Percentiles rank a stretch among this genome's conserved stretches.
phyloP scores from a whole-genome alignment of 2,888 invertebrate genomes.

The Timema podura region DNA sequence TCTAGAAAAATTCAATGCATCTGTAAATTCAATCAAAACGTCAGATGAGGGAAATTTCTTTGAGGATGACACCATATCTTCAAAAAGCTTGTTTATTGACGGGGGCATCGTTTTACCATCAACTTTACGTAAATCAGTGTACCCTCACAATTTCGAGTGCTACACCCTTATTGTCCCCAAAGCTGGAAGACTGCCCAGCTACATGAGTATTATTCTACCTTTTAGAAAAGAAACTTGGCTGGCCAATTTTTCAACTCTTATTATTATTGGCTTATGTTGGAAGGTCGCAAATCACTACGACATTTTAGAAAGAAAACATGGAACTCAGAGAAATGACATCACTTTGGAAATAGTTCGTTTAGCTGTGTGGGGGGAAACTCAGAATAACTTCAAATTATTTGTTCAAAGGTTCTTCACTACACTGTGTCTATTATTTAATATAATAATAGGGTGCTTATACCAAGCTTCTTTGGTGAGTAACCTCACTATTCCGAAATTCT shows the following conservation, averaged over 20 bases:
- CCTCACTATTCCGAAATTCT: conserved; percentile 4
- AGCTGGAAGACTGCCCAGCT: neutral
- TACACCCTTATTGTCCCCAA: neutral
- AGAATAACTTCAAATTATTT: neutral
- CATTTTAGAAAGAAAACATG: neutral
- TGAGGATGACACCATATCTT: too few relatives aligned
- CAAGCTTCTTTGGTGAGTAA: neutral
- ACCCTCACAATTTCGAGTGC: neutral
- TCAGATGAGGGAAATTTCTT: too few relatives aligned
- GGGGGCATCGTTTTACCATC: too few relatives aligned
- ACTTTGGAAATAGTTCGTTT: neutral
- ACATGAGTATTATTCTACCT: conserved; percentile 2
- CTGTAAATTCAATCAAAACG: too few relatives aligned
- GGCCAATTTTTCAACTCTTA: neutral
- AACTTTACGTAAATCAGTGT: too few relatives aligned
- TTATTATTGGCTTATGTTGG: neutral
- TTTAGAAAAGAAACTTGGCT: neutral
- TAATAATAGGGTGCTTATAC: neutral
- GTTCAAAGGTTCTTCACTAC: neutral
- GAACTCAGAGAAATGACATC: neutral
- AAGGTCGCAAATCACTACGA: neutral
- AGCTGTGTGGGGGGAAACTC: neutral
- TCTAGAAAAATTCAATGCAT: too few relatives aligned
- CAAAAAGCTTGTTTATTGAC: too few relatives aligned
- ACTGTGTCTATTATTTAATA: neutral